Conservation (phyloP, 2,888 invertebrate genomes). For the Cerastis leucographa region DNA sequence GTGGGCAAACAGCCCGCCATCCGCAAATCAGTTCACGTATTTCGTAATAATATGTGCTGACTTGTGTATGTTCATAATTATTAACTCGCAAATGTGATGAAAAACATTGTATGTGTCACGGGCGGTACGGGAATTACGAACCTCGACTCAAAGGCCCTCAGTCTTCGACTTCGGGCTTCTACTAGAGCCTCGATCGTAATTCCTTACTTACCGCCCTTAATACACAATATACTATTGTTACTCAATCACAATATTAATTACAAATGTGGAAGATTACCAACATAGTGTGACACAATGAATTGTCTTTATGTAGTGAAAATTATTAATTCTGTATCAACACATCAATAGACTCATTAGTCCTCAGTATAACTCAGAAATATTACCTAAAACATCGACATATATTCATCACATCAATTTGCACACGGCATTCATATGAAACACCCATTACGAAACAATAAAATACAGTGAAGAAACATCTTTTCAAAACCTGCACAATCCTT, state of each 20-base stretch:
- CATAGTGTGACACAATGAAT: not conserved
- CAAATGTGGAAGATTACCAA: not conserved
- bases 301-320: not conserved
- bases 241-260: not conserved
- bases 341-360: not conserved
- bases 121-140: too few species aligned
- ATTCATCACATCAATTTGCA: slow-evolving; percentile 15
- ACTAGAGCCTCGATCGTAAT: too few species aligned
- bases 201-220: too few species aligned
- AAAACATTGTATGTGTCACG: too few species aligned
- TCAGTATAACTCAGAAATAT: not conserved
- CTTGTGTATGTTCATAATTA: too few species aligned
- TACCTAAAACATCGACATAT: not conserved
- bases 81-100: too few species aligned
- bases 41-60: too few species aligned
- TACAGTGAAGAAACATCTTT: slow-evolving; percentile 9
- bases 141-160: too few species aligned
- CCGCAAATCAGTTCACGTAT: too few species aligned
- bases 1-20: too few species aligned
- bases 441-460: slow-evolving; percentile 42
- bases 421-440: not conserved
- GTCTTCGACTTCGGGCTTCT: too few species aligned
- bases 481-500: slow-evolving; percentile 4
- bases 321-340: not conserved
- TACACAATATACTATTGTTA: too few species aligned